A percentile compares a stretch with the other conserved stretches of the same genome.
These are phyloP conservation scores for Lepidurus couesii DNA, from an alignment of 1,140 invertebrate species.

Conservation along the genomic window DNA sequence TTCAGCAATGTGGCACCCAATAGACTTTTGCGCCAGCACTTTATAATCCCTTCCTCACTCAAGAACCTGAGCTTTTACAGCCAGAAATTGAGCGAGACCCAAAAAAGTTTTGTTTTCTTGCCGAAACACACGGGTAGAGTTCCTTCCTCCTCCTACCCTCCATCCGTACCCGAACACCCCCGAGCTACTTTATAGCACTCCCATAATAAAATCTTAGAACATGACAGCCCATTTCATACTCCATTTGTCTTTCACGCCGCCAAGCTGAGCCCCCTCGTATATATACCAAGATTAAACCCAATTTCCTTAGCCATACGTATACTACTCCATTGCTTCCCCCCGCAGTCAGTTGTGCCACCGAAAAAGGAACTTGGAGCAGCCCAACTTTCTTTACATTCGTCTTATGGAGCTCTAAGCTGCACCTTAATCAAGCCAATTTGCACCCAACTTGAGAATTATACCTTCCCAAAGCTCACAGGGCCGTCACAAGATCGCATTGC, in stretches of 20 bases:
- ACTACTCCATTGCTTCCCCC: neutral
- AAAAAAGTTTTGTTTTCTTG: neutral
- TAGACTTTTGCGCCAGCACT: constrained; percentile 17
- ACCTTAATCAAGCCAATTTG: constrained; percentile 3
- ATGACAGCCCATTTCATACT: constrained; percentile 22
- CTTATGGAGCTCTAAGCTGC: neutral
- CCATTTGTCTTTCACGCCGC: constrained; percentile 14
- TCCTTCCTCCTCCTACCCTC: neutral
- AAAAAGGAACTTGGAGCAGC: neutral
- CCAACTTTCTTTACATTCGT: neutral
- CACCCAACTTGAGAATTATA: neutral
- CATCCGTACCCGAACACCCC: neutral
- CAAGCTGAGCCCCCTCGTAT: constrained; percentile 14
- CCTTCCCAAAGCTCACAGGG: neutral
- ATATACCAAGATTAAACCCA: neutral
- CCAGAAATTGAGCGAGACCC: constrained; percentile 11
- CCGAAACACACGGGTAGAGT: neutral
- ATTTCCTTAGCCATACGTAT: neutral
- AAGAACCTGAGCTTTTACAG: constrained; percentile 14
- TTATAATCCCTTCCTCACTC: neutral
- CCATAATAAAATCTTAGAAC: constrained; percentile 20
- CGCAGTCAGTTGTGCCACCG: neutral
- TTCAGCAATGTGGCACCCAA: constrained; percentile 8
- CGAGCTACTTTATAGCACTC: neutral
- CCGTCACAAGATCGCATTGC: neutral